phyloP scores from a whole-genome alignment of 2,888 invertebrate species.

The Sicus ferrugineus region DNA sequence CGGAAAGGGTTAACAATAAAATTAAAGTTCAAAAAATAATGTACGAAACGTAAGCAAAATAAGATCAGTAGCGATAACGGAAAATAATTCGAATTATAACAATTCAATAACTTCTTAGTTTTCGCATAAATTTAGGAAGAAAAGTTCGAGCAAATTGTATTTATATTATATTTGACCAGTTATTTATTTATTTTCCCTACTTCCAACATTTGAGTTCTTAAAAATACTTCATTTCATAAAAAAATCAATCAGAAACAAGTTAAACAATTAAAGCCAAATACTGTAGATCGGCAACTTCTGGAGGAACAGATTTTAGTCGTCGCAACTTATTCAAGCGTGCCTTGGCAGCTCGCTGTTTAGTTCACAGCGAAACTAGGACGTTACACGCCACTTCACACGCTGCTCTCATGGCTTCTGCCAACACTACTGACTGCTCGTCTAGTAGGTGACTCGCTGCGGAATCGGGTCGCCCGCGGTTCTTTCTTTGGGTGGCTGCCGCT shows the following conservation, averaged over 20 bases:
- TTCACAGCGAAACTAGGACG: too few species aligned
- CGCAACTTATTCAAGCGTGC: too few species aligned
- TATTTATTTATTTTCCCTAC: neutral
- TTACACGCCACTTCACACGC: slow-evolving; percentile 51
- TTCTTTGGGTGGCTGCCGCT: slow-evolving; percentile 15
- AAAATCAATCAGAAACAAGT: slow-evolving; percentile 20
- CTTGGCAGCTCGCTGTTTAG: neutral
- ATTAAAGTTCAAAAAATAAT: too few species aligned
- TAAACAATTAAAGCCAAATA: slow-evolving; percentile 4
- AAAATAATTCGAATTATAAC: too few species aligned
- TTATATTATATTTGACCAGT: neutral
- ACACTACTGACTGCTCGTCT: slow-evolving; percentile 15
- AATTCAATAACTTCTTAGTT: too few species aligned
- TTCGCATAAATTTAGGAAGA: too few species aligned
- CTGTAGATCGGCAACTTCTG: slow-evolving; percentile 22
- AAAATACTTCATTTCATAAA: slow-evolving; percentile 13
- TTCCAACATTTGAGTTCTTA: neutral
- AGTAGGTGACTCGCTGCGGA: slow-evolving; percentile 45
- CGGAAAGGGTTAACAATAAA: too few species aligned
- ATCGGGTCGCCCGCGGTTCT: slow-evolving; percentile 36
- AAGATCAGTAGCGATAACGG: too few species aligned
- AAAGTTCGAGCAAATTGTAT: neutral
- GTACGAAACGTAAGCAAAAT: too few species aligned
- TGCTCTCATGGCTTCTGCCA: slow-evolving; percentile 53
- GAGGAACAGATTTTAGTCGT: slow-evolving; percentile 8